Conservation (phyloP, 2,797 vertebrate genomes). For the Urophycis tenuis region DNA sequence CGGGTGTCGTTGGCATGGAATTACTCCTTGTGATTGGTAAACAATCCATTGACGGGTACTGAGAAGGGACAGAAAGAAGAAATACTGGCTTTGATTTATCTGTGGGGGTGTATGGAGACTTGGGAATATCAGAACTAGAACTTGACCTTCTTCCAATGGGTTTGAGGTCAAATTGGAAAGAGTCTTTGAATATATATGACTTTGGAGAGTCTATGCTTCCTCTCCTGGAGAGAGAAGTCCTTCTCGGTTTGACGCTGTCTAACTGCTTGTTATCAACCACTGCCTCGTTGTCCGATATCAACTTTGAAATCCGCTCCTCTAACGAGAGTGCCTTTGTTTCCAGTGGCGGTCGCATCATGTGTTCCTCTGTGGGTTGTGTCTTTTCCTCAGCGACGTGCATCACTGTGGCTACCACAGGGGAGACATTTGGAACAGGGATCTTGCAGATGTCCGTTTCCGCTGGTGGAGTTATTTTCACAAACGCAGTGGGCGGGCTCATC, state of each 20-base stretch:
- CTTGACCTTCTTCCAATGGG: slow-evolving; percentile 92
- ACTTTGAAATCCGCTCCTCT: slow-evolving; percentile 93
- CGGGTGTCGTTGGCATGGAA: slow-evolving; percentile 93
- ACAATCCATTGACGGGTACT: slow-evolving; percentile 84
- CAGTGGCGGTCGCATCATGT: slow-evolving; percentile 83
- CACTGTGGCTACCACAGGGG: slow-evolving; percentile 67
- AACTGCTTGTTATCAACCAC: slow-evolving; percentile 96
- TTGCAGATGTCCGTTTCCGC: slow-evolving; percentile 79
- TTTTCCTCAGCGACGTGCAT: slow-evolving; percentile 77
- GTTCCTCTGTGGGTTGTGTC: slow-evolving; percentile 63
- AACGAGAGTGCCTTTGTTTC: slow-evolving; percentile 91
- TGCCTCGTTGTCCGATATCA: slow-evolving; percentile 98
- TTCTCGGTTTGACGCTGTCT: slow-evolving; percentile 97
- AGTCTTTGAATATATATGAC: slow-evolving; percentile 99
- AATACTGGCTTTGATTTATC: slow-evolving; percentile 97
- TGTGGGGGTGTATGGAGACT: slow-evolving; percentile 95
- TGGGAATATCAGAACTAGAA: slow-evolving; percentile 97
- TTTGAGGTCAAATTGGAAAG: slow-evolving; percentile 98
- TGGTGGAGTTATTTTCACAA: slow-evolving; percentile 78
- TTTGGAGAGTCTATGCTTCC: slow-evolving; percentile 99
- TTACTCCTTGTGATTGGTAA: slow-evolving; percentile 98
- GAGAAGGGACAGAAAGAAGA: slow-evolving; percentile 89
- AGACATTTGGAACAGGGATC: slow-evolving; percentile 56
- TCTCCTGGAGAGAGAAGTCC: slow-evolving; percentile 93
- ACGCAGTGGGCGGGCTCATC: slow-evolving; percentile 89